These are phyloP conservation scores for Eupithecia dodoneata DNA, from an alignment of 2,888 invertebrate species.

Conservation along the genomic window DNA sequence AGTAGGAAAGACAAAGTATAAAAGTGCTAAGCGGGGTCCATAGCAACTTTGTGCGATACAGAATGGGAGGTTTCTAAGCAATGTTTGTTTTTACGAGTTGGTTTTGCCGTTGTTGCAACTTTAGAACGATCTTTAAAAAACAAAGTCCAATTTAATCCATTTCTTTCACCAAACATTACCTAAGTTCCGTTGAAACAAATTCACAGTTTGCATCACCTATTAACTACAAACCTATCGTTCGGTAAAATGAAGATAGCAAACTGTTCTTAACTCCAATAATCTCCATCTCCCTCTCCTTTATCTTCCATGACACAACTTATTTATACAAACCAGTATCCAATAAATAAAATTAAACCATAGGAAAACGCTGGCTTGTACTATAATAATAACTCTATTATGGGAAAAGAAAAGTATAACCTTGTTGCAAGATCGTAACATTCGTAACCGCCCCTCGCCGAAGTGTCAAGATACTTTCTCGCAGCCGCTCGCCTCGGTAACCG, in stretches of 20 bases:
- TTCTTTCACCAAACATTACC: background rate
- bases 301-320: background rate
- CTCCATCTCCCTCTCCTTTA: background rate
- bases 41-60: conserved; percentile 2
- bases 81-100: conserved; percentile 5
- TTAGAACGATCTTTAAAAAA: background rate
- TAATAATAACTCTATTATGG: too few relatives aligned
- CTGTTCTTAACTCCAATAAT: too few relatives aligned
- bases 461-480: conserved; percentile 2
- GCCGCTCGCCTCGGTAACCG: background rate
- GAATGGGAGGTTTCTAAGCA: conserved; percentile 7
- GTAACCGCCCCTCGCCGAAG: background rate
- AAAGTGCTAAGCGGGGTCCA: background rate
- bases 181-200: background rate
- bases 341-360: background rate
- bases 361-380: background rate
- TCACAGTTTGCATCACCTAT: background rate
- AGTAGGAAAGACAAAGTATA: conserved; percentile 10
- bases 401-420: background rate
- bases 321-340: background rate
- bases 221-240: background rate
- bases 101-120: background rate
- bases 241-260: background rate
- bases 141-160: background rate
- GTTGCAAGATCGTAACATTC: background rate